These are phyloP conservation scores for Drosophila rubida DNA, from an alignment of 2,888 invertebrate genomes.

Conservation along the genomic window DNA sequence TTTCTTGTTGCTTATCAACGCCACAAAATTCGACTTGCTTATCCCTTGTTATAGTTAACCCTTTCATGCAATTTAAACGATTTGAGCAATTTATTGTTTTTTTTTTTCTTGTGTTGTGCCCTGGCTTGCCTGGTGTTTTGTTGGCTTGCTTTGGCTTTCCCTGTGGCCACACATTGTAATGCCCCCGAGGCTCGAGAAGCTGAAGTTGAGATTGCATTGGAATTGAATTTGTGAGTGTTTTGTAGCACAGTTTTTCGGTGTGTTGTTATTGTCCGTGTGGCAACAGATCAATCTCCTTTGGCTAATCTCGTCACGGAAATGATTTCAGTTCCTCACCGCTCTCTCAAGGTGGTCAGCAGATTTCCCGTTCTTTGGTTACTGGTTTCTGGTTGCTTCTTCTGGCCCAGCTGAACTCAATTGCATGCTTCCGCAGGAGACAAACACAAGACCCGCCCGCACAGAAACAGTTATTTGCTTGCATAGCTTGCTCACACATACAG, in stretches of 20 bases:
- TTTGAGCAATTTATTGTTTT: constrained; percentile 70
- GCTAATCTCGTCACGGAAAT: constrained; percentile 70
- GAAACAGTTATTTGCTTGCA: constrained; percentile 14
- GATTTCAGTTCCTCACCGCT: constrained; percentile 41
- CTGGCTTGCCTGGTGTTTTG: neutral
- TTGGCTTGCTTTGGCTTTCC: constrained; percentile 2
- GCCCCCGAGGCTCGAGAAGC: constrained; percentile 10
- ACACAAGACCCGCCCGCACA: constrained; percentile 16
- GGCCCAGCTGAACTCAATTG: constrained; percentile 61
- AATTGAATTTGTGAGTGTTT: constrained; percentile 71
- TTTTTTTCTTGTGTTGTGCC: constrained; percentile 41
- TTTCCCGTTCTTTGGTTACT: constrained; percentile 7
- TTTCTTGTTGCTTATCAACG: constrained; percentile 44
- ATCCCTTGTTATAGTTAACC: constrained; percentile 55
- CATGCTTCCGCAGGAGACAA: constrained; percentile 48
- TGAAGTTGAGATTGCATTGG: constrained; percentile 63
- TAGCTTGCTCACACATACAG: constrained; percentile 14
- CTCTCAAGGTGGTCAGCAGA: constrained; percentile 16
- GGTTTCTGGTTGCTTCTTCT: constrained; percentile 32
- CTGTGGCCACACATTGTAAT: constrained; percentile 33
- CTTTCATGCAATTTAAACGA: constrained; percentile 56
- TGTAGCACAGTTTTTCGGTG: constrained; percentile 22
- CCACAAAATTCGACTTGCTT: constrained; percentile 55
- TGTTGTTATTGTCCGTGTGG: constrained; percentile 1
- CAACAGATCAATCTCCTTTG: constrained; percentile 61